Evolutionary conservation across 53 echinoderm and acorn worm species (phyloP), one percentile per base, ranked within the genome.

Genomic region (Arbacia lixula): DNA sequence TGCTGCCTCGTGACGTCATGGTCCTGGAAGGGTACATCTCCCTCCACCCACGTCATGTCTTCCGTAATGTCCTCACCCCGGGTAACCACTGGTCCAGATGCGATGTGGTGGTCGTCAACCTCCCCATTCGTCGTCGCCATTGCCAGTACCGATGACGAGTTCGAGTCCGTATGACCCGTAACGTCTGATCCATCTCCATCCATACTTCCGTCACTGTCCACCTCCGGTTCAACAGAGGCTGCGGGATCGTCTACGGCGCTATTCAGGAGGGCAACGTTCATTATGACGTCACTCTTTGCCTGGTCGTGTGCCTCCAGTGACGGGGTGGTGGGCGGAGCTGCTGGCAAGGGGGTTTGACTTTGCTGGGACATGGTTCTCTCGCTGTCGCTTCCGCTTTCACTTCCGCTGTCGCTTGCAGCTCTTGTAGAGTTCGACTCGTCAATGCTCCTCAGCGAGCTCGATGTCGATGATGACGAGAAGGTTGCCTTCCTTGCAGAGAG

Each of bases 381-480:
- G 41, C 36, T 26, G 52, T 74, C 34, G 31, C 74, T 69, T 14
- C 14, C 49, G 14, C 49, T 46, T 43, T 69, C 28, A 41, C 69
- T 69, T 4, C 5, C 53, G 46, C 8, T 46, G 49, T 74, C 74
- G n/a, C 33, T 35, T 16, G 55, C 36, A 12, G 34, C 36, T 37
- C 34, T 19, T 43, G 63, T 29, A 11, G 82, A 41, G 64, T 63
- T 81, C 12, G 62, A 10, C 40, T 94, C 95, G 8, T 91, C 91
- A 54, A 94, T 94, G 26, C 85, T 86, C 27, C 87, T 86, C 53
- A 94, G 74, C 61, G 95, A 94, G 33, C 49, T 72, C 39, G 88
- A 76, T 41, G 87, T 91, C 14, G 84, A 67, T 38, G 91, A 72
- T 8, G 91, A 91, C 10, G 89, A 71, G 17, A 85, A 73, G 37